Evolutionary conservation across 2,797 vertebrate genomes (phyloP), one percentile per base, ranked within the genome.

Genomic region (Pristis pectinata): DNA sequence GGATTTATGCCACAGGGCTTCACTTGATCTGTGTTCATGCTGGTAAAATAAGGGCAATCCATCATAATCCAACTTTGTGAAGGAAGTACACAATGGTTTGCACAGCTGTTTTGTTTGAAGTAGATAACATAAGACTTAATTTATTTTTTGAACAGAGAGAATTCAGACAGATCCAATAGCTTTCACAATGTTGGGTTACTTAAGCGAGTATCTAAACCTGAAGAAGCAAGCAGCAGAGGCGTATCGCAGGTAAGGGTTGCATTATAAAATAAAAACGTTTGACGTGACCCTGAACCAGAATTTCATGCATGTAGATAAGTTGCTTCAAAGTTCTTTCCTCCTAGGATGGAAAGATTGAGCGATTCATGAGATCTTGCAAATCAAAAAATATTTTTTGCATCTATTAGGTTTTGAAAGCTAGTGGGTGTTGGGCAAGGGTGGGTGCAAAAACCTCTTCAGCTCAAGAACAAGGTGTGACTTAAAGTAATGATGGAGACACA

Each of bases 161-260:
- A 98, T 98, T 96, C 98, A 98, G 95, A 98, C 97, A 0, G 98
- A 99, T 95, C 96, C 98, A 0, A 97, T 97, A 83, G 98, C 98
- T 94, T 99, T 99, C 96, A 97, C 97, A 61, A 99, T 99, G 99
- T 96, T 99, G 95, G 99, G 99, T 56, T 99, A 98, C 96, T 97
- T 99, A 95, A 99, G 98, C 95, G 99, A 99, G 94, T 97, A 97
- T 96, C 97, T 99, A 30, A 97, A 98, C 56, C 96, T 99, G 61
- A 98, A 98, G 96, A 98, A 96, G 82, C 98, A 99, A 96, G 98
- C 99, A 10, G 94, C 97, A 41, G 96, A 97, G 56, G 98, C 98
- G 0, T 99, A 99, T 95, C 97, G 97, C 95, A 99, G 98, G 99
- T 99, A 96, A 80, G 74, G 27, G 37, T 91, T 41, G 8, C 24